Evolutionary conservation across 1,140 invertebrate genomes (phyloP), one percentile per base, ranked within the genome.

Genomic region (Drosophila takahashii): DNA sequence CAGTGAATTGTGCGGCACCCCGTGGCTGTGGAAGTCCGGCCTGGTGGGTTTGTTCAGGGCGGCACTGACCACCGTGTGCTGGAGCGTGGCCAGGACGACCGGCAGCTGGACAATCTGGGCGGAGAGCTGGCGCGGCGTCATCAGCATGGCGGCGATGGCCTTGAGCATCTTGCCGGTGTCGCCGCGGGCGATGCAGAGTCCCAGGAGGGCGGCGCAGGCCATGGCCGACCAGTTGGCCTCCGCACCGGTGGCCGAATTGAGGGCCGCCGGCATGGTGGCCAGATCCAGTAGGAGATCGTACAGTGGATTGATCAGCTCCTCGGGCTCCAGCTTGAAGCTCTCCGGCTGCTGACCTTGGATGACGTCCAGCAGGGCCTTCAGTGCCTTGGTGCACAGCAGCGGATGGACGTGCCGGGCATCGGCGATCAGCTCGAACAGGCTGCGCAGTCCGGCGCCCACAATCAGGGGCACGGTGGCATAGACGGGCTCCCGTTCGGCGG

Each of bases 101-200:
- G 98, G 97, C 93, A 98, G 95, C 96, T 97, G 94, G 56, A 98
- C 95, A 91, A 96, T 95, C 93, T 98, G 97, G 53, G 95, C 93
- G 26, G 96, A 95, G 36, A 98, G 93, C 47, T 94, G 93, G 81
- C 95, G 93, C 7, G 96, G 95, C 66, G 96, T 97, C 96, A 98
- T 98, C 11, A 98, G 94, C 72, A 99, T 94, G 29, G 97, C 96
- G 15, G 96, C 95, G 32, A 97, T 95, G 13, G 98, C 97, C 87
- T 95, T 95, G 0, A 99, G 93, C 77, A 98, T 95, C 90, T 98
- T 97, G 32, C 97, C 97, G n/a, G 98, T 98, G 90, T 98, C 97
- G 2, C 98, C 98, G 59, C 97, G 93, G 1, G 98, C 97, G n/a
- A 98, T 96, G 27, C 97, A 97, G 45, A 99, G 93, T 62, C 97